These are phyloP conservation scores for Montipora efflorescens DNA, from an alignment of 64 coral and sea anemone genomes.

Conservation along the genomic window DNA sequence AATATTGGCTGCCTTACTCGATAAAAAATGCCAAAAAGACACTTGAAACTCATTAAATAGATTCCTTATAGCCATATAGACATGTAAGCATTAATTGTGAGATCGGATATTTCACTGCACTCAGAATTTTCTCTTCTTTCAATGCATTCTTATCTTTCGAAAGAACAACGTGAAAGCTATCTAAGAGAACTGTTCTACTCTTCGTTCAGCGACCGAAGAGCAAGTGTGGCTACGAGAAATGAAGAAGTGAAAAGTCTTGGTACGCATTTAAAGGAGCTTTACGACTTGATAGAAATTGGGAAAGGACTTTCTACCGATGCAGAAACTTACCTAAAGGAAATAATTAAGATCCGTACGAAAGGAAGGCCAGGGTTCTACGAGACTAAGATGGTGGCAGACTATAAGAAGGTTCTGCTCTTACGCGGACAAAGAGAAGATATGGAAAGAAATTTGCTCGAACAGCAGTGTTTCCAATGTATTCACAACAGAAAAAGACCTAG, in stretches of 20 bases:
- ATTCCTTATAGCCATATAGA: not conserved
- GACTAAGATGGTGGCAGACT: constrained; percentile 83
- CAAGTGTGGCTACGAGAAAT: constrained; percentile 75
- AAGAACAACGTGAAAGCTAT: constrained; percentile 93
- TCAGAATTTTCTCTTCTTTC: not conserved
- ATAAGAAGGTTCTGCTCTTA: constrained; percentile 79
- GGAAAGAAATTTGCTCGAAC: constrained; percentile 72
- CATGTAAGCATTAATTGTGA: not conserved
- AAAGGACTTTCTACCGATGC: constrained; percentile 84
- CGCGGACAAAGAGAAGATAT: constrained; percentile 83
- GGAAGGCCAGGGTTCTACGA: constrained; percentile 89
- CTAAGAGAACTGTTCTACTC: constrained; percentile 90
- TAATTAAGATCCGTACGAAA: constrained; percentile 81
- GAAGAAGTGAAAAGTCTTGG: constrained; percentile 75
- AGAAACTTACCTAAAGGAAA: constrained; percentile 63
- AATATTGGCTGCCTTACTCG: constrained; percentile 35
- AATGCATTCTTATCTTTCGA: constrained; percentile 92
- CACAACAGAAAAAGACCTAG: constrained; percentile 36
- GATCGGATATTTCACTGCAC: not conserved
- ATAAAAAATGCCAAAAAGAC: not conserved
- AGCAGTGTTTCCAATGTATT: constrained; percentile 91
- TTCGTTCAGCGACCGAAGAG: constrained; percentile 84
- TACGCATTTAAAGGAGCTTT: constrained; percentile 78
- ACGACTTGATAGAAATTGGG: constrained; percentile 71
- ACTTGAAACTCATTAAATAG: not conserved